A percentile compares a stretch with the other conserved stretches of the same genome.
Evolutionary conservation across 2,113 vertebrate genomes (phyloP).

Genomic region (Nannospalax galili): DNA sequence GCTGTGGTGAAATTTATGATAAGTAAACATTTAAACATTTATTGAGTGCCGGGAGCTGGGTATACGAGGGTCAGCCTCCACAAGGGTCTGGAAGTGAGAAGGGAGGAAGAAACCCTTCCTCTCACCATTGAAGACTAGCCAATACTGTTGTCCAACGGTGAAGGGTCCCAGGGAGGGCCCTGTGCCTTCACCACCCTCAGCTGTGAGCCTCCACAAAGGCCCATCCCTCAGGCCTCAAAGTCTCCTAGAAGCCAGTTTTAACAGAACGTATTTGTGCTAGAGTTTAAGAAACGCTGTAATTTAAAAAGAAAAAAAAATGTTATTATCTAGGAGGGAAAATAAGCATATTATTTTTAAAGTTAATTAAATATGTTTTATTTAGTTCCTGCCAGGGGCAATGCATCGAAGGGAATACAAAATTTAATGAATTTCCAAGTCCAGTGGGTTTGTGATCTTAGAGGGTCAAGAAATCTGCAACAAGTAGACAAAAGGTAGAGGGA

Average conservation of each 20-base stretch:
- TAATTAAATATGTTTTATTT: slow-evolving; percentile 70
- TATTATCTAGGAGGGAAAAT: slow-evolving; percentile 41
- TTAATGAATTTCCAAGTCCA: slow-evolving; percentile 46
- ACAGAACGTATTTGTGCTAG: not conserved
- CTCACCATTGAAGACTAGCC: not conserved
- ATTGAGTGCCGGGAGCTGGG: not conserved
- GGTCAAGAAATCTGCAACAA: slow-evolving; percentile 22
- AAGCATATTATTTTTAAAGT: slow-evolving; percentile 47
- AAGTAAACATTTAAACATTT: not conserved
- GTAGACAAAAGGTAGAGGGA: not conserved
- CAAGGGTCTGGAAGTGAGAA: not conserved
- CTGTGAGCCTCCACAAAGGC: not conserved
- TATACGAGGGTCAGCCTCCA: not conserved
- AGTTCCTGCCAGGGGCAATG: slow-evolving; percentile 8
- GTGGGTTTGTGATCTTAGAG: slow-evolving; percentile 26
- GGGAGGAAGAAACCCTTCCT: not conserved
- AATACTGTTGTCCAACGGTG: not conserved
- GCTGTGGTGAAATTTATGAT: not conserved
- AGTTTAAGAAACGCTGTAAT: slow-evolving; percentile 24
- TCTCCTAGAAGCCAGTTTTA: not conserved
- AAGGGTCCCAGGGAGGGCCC: not conserved
- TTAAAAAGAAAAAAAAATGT: slow-evolving; percentile 40
- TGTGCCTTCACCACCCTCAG: not conserved
- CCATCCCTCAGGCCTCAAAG: not conserved
- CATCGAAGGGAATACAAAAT: slow-evolving; percentile 26